Percentiles rank a stretch among this genome's conserved stretches.
phyloP scores from a whole-genome alignment of 2,888 invertebrate genomes.

The Xylophagus ater region DNA sequence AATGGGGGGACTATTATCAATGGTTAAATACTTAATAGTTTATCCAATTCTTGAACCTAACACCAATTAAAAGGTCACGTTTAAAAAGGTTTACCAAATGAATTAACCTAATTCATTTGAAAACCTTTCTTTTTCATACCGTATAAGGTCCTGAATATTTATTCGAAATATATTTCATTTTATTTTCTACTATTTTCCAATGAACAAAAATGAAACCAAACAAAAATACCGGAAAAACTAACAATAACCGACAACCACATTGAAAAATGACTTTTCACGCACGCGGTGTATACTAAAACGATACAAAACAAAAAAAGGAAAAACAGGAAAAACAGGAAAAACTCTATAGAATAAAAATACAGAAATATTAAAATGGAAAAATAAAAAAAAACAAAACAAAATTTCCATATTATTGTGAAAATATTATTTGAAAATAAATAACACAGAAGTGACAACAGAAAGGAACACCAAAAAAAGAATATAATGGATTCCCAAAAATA shows the following conservation, averaged over 20 bases:
- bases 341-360: no score
- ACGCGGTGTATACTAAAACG: constrained; percentile 7
- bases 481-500: neutral
- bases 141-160: no score
- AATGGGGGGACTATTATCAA: no score
- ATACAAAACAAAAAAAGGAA: constrained; percentile 9
- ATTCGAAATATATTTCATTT: no score
- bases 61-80: no score
- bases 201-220: constrained; percentile 1
- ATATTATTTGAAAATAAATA: constrained; percentile 1
- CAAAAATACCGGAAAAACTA: constrained; percentile 16
- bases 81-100: no score
- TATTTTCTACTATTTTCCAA: neutral
- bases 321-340: no score
- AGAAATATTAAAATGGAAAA: constrained; percentile 6
- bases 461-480: neutral
- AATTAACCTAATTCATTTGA: no score
- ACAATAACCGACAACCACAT: constrained; percentile 17
- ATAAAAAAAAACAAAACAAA: constrained; percentile 6
- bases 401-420: neutral
- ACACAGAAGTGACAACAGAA: neutral
- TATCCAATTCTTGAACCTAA: no score
- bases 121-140: no score
- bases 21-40: no score
- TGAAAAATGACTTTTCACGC: constrained; percentile 13